Evolutionary conservation across 2,113 vertebrate species (phyloP).

Genomic region (Chionomys nivalis): DNA sequence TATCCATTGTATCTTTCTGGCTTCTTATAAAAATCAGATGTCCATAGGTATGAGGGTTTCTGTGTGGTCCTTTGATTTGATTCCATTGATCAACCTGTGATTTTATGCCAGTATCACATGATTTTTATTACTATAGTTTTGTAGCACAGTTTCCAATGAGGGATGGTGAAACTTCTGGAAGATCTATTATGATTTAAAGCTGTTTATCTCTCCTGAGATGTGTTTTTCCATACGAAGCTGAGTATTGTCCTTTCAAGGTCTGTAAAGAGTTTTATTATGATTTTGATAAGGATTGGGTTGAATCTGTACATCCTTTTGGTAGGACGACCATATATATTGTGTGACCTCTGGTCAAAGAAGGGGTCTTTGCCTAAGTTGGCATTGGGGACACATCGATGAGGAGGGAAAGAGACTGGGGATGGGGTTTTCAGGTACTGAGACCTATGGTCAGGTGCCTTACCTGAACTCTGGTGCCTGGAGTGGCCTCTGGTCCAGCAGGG

Average conservation of each 20-base stretch:
- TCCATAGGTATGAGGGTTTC: background rate
- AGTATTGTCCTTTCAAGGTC: background rate
- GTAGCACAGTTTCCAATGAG: background rate
- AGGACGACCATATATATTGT: background rate
- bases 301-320: background rate
- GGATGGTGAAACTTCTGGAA: background rate
- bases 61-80: background rate
- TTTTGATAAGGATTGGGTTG: background rate
- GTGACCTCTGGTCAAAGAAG: background rate
- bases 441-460: background rate
- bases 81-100: background rate
- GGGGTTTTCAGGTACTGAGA: no score
- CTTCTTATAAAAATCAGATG: background rate
- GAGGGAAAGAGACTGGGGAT: background rate
- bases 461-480: background rate
- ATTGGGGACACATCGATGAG: background rate
- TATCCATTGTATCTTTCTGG: background rate
- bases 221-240: background rate
- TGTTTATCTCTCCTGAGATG: background rate
- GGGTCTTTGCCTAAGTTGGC: no score
- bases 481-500: background rate
- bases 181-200: background rate
- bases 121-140: background rate
- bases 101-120: background rate
- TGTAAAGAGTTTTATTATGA: background rate